These are phyloP conservation scores for Druceiella hillmani DNA, from an alignment of 2,888 invertebrate species.

Conservation along the genomic window DNA sequence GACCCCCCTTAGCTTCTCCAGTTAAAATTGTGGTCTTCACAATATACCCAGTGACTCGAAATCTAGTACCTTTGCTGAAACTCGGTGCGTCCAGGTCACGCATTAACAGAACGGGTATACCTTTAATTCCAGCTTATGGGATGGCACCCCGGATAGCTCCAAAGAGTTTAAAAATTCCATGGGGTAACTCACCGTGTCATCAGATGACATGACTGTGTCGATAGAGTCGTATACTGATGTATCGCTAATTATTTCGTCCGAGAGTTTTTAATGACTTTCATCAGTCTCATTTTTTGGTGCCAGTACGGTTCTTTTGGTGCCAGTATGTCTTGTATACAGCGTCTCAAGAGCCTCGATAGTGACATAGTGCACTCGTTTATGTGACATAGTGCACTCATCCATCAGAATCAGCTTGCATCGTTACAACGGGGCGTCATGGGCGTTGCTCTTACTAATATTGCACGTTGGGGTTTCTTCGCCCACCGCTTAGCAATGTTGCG, in stretches of 20 bases:
- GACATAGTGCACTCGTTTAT: background rate
- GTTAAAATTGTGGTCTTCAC: constrained; percentile 24
- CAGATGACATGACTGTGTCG: constrained; percentile 17
- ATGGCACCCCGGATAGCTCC: constrained; percentile 24
- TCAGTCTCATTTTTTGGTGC: constrained; percentile 26
- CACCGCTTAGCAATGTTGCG: constrained; percentile 10
- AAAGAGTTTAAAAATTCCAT: constrained; percentile 26
- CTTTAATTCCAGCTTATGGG: constrained; percentile 20
- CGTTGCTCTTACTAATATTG: constrained; percentile 4
- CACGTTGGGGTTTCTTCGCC: constrained; percentile 5
- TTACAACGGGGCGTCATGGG: constrained; percentile 6
- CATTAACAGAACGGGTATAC: constrained; percentile 20
- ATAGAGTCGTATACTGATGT: constrained; percentile 19
- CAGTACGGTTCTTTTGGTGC: constrained; percentile 23
- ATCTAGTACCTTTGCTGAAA: constrained; percentile 12
- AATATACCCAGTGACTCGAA: constrained; percentile 20
- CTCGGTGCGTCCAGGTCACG: constrained; percentile 21
- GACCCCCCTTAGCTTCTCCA: constrained; percentile 24
- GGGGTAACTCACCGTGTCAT: constrained; percentile 21
- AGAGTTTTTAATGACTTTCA: constrained; percentile 25
- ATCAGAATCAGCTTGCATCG: too few relatives aligned
- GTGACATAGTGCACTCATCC: background rate
- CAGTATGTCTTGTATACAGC: constrained; percentile 2
- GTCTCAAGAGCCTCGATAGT: constrained; percentile 2
- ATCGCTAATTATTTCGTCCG: constrained; percentile 18